Conservation (phyloP, 2,113 vertebrate species). For the Daboia siamensis region DNA sequence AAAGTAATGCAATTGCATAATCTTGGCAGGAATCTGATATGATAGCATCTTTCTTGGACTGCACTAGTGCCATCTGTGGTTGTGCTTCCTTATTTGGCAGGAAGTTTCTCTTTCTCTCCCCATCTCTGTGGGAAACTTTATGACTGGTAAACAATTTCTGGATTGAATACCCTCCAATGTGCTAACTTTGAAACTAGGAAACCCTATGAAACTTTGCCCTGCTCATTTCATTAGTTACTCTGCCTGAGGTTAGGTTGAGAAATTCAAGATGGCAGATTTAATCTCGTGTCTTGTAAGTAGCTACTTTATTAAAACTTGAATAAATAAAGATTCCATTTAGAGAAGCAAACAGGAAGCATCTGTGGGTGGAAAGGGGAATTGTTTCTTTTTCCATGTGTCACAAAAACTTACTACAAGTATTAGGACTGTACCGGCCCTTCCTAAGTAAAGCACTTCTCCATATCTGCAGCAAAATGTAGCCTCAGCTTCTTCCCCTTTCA, state of each 20-base stretch:
- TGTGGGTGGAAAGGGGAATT: neutral
- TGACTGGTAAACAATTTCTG: neutral
- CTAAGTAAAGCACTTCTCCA: neutral
- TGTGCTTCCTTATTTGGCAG: constrained; percentile 10
- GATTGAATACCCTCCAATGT: neutral
- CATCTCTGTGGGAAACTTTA: neutral
- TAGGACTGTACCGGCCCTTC: neutral
- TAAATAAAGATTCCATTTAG: neutral
- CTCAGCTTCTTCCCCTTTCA: neutral
- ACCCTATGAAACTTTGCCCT: neutral
- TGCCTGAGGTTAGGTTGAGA: neutral
- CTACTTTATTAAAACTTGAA: neutral
- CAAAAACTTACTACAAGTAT: neutral
- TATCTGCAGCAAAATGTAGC: neutral
- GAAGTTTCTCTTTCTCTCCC: neutral
- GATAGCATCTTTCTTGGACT: constrained; percentile 21
- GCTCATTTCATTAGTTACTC: neutral
- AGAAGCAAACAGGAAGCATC: neutral
- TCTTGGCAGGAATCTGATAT: constrained; percentile 35
- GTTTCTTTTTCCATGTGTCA: neutral
- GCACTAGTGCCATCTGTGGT: neutral
- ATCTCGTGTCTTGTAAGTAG: neutral
- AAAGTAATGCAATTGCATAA: constrained; percentile 10
- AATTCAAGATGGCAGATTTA: constrained; percentile 3
- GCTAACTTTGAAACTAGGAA: neutral